A percentile compares a stretch with the other conserved stretches of the same genome.
phyloP scores from a whole-genome alignment of 1,140 invertebrate genomes.

The Drosophila trapezifrons region DNA sequence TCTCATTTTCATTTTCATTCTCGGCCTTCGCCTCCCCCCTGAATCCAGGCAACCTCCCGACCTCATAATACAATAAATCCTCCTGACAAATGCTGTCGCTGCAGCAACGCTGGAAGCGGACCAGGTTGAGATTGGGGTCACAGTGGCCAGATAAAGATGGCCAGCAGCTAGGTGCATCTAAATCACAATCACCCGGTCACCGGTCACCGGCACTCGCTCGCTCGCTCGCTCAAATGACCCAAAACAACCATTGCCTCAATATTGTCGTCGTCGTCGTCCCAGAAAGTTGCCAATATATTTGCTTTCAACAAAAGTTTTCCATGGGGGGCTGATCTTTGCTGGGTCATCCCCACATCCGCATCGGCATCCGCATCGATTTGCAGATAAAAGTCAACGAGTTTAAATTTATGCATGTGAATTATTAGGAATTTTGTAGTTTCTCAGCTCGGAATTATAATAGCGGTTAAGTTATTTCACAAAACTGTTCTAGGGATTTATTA shows the following conservation, averaged over 20 bases:
- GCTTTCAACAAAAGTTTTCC: slow-evolving; percentile 17
- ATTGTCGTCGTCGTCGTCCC: not conserved
- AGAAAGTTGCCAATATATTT: slow-evolving; percentile 36
- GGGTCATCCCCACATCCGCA: not conserved
- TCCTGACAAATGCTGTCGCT: slow-evolving; percentile 67
- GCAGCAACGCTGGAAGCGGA: slow-evolving; percentile 54
- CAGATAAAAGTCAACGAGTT: slow-evolving; percentile 11
- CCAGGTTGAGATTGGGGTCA: slow-evolving; percentile 30
- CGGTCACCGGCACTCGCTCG: slow-evolving; percentile 3
- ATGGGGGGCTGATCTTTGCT: slow-evolving; percentile 4
- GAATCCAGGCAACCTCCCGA: too few species aligned
- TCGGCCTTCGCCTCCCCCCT: not conserved
- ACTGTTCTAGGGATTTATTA: not conserved
- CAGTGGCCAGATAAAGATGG: slow-evolving; percentile 7
- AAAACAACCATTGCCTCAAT: slow-evolving; percentile 23
- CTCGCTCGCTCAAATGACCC: slow-evolving; percentile 27
- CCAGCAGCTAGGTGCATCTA: slow-evolving; percentile 26
- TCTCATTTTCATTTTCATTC: slow-evolving; percentile 7
- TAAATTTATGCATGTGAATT: slow-evolving; percentile 20
- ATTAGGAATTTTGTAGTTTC: not conserved
- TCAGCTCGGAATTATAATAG: not conserved
- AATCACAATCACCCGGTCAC: slow-evolving; percentile 33
- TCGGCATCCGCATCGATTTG: not conserved
- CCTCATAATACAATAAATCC: slow-evolving; percentile 67
- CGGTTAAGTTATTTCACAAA: too few species aligned